A percentile compares a stretch with the other conserved stretches of the same genome.
These are phyloP conservation scores for Epinephelus fuscoguttatus DNA, from an alignment of 2,113 vertebrate genomes.

Conservation along the genomic window DNA sequence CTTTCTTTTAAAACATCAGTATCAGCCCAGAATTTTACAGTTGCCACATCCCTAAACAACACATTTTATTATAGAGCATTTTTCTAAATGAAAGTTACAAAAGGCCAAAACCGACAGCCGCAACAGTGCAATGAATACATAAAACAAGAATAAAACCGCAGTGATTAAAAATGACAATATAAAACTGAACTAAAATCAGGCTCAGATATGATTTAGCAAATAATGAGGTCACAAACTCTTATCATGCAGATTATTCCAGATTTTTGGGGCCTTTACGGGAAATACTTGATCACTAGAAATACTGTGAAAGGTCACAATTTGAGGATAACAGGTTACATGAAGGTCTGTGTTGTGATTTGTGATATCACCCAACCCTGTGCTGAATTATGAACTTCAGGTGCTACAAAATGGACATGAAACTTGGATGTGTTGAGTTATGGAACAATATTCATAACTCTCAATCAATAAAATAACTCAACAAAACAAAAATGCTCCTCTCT, in stretches of 20 bases:
- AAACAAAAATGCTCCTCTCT: not conserved
- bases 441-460: not conserved
- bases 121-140: not conserved
- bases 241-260: not conserved
- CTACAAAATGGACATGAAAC: not conserved
- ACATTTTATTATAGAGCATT: no score
- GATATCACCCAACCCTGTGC: no score
- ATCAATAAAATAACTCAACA: not conserved
- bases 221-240: not conserved
- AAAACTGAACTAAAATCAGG: not conserved
- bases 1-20: no score
- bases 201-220: not conserved
- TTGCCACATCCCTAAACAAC: no score
- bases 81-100: no score
- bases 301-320: not conserved
- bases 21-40: no score
- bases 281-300: not conserved
- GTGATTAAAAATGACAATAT: not conserved
- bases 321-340: not conserved
- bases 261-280: not conserved
- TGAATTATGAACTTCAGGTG: not conserved
- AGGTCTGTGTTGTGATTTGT: not conserved
- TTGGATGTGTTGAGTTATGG: not conserved
- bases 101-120: not conserved
- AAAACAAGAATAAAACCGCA: not conserved